Percentiles rank a stretch among this genome's conserved stretches.
phyloP scores from a whole-genome alignment of 2,888 invertebrate genomes.

The Eupsilia transversa region DNA sequence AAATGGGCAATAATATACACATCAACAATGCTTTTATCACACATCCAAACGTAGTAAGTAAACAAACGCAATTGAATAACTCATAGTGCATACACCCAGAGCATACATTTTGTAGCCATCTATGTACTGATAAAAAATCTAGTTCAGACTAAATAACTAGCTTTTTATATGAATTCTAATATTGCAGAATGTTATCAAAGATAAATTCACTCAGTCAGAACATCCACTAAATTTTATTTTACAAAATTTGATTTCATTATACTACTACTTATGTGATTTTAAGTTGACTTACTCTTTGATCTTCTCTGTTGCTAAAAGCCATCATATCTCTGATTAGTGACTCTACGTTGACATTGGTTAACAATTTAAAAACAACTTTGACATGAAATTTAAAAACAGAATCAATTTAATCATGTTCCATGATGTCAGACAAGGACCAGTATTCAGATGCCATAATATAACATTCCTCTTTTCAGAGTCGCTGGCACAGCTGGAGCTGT shows the following conservation, averaged over 20 bases:
- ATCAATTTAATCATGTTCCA: conserved; percentile 10
- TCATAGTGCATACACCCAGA: not conserved
- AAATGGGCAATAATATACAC: not conserved
- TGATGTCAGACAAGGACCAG: not conserved
- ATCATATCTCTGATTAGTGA: not conserved
- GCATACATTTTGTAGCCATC: not conserved
- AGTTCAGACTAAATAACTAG: not conserved
- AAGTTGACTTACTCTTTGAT: not conserved
- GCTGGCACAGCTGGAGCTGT: conserved; percentile 99
- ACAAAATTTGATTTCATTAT: not conserved
- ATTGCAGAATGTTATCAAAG: not conserved
- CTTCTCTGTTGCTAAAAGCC: not conserved
- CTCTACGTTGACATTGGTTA: not conserved
- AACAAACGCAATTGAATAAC: not conserved
- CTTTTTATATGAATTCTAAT: not conserved
- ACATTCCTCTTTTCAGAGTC: conserved; percentile 90
- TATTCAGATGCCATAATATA: not conserved
- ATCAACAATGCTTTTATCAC: not conserved
- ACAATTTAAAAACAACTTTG: conserved; percentile 2
- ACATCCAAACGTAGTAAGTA: not conserved
- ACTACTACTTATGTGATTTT: too few relatives aligned
- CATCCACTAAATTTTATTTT: not conserved
- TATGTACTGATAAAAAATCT: conserved; percentile 12
- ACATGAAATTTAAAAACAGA: conserved; percentile 18
- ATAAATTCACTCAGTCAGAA: not conserved